Evolutionary conservation across 2,888 invertebrate species (phyloP).

Genomic region (Ametastegia equiseti): DNA sequence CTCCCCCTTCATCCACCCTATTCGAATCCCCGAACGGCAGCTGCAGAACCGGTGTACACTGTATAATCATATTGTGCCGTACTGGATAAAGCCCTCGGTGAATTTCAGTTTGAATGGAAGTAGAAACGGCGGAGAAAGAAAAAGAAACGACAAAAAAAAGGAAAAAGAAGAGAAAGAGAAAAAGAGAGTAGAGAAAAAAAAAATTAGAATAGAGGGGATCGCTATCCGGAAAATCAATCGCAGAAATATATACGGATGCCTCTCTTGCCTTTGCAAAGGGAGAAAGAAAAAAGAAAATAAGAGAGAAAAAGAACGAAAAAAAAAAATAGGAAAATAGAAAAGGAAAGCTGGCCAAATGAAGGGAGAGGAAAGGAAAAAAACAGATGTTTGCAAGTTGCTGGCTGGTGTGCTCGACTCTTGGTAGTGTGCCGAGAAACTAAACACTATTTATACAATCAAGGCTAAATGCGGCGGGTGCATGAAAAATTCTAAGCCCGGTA

Average conservation of each 20-base stretch:
- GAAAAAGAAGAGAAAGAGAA: neutral
- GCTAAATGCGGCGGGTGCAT: conserved; percentile 32
- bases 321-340: neutral
- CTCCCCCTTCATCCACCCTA: conserved; percentile 55
- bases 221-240: conserved; percentile 36
- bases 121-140: neutral
- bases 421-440: conserved; percentile 44
- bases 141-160: neutral
- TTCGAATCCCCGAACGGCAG: conserved; percentile 58
- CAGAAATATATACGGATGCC: neutral
- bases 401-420: conserved; percentile 30
- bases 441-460: conserved; percentile 48
- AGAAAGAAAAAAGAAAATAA: neutral
- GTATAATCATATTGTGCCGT: conserved; percentile 68
- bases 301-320: neutral
- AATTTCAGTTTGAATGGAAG: conserved; percentile 42
- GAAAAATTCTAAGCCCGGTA: conserved; percentile 13
- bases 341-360: neutral
- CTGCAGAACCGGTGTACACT: conserved; percentile 61
- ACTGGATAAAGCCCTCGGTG: conserved; percentile 47
- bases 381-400: conserved; percentile 37
- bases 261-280: conserved; percentile 1
- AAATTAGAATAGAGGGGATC: conserved; percentile 29
- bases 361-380: conserved; percentile 10
- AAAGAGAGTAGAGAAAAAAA: neutral